phyloP scores from a whole-genome alignment of 2,797 vertebrate species.

The Eleutherodactylus coqui region DNA sequence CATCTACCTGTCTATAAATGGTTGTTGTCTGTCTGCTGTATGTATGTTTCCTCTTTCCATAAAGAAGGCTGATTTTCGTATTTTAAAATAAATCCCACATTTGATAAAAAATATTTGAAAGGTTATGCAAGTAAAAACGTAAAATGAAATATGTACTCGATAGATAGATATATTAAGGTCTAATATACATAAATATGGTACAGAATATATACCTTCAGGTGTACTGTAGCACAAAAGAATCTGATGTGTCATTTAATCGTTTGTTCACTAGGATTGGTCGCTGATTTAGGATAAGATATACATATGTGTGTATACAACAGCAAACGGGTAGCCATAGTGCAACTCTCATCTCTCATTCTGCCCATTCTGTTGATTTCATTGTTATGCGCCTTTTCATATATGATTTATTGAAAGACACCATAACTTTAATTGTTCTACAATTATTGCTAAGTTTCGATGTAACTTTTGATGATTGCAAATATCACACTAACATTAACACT shows the following conservation, averaged over 20 bases:
- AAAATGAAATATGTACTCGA: background rate
- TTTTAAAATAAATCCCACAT: background rate
- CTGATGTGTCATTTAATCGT: background rate
- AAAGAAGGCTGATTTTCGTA: background rate
- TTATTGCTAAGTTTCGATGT: background rate
- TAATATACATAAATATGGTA: background rate
- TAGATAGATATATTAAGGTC: background rate
- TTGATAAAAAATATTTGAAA: background rate
- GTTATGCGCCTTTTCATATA: background rate
- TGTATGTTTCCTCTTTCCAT: background rate
- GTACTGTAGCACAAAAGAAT: background rate
- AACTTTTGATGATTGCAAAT: background rate
- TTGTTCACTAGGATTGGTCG: background rate
- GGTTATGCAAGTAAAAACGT: no score
- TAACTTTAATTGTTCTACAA: background rate
- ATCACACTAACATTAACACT: background rate
- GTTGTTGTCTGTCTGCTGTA: background rate
- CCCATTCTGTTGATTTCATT: background rate
- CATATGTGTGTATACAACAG: background rate
- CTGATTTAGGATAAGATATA: background rate
- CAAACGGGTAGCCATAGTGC: background rate
- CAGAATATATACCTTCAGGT: background rate
- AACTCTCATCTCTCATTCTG: no score
- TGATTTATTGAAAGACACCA: background rate
- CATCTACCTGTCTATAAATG: background rate